Evolutionary conservation across 2,797 vertebrate species (phyloP), one percentile per base, ranked within the genome.

Genomic region (Mus caroli): DNA sequence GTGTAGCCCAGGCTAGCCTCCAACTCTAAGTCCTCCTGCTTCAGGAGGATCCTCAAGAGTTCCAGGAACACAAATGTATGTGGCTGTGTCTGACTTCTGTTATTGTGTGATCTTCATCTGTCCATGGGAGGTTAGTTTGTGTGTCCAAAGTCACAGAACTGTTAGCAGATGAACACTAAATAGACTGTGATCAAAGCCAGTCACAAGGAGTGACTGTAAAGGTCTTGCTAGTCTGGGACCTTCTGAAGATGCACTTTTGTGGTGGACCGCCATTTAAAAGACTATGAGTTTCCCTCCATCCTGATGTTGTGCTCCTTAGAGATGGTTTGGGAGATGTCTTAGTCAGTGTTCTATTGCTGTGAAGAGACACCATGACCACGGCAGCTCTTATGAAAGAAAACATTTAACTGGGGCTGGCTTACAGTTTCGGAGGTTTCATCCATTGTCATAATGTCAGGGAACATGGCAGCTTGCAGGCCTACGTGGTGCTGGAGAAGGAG

Each of bases 101-200:
- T 69, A 91, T 52, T 8, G 78, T 26, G 22, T 40, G 46, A 88
- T 78, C 34, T 88, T 76, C 40, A 8, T 71, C 71, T 85, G 73
- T 56, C 67, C 75, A 0, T 13, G 56, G 50, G 14, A 8, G 2
- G 17, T 20, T 31, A 60, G 62, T 62, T 26, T 62, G 60, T 26
- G 22, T 60, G 58, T 60, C 60, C 60, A 84, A 3, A 15, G 46
- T 37, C 85, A 83, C 8, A 94, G 88, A 95, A 28, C 69, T 60
- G 71, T 82, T 54, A 91, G n/a, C 46, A 76, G 46, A 87, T 11
- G 64, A 71, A 9, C 37, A 43, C 37, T 40, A 79, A 34, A 4
- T 75, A 94, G 58, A 62, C 52, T 67, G 71, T 26, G 77, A 69
- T 52, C 37, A 52, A 91, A 94, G 91, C 26, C 19, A 87, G 50